Base-by-base conservation (phyloP, 2,888 invertebrate species). In the Elysia crispata region DNA sequence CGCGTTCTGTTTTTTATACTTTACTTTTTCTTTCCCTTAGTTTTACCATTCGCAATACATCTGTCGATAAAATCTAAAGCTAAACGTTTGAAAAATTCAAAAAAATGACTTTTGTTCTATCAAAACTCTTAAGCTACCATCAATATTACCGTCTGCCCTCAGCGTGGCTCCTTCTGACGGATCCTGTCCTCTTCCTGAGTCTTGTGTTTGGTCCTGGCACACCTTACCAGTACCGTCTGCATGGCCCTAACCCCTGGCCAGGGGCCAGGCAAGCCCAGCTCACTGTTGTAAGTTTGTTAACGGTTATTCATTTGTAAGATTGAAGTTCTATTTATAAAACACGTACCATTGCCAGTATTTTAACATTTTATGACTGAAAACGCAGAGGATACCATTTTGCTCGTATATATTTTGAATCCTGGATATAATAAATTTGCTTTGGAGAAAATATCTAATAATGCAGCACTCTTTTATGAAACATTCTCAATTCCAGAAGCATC, bases 221-320 rank as follows among this genome's bases (percentile, higher is more conserved):
- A 1, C 89, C 92, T 0, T 92, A 91, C 81, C 92, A 92, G 82
- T 92, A 90, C 81, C 85, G 92, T 33, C 85, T 92, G 6, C 80
- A 85, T 49, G 93, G 93, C 0, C 91, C 91, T 6, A 88, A 92
- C 74, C 74, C 86, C 20, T 93, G 93, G 93, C 77, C 84, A 1
- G 92, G 92, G 3, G 93, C 93, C 0, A 86, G 92, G 66, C 23
- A 79, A 25, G 79, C 79, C 6, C 73, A 73, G n/a, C 49, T 79
- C 8, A 79, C 73, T 31, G 54, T 64, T 30, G 79, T 79, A 66
- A 18, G 79, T 72, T 11, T 13, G 15, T 15, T 54, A 15, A 18
- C 13, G 54, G 54, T 15, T 54, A 54, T 15, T 18, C 13, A 13
- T 18, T 15, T 15, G 54, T 13, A 54, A 15, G 13, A 54, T 54